Percentiles rank a stretch among this genome's conserved stretches.
Conservation (phyloP, 2,888 invertebrate genomes). For the Habrosyne pyritoides region DNA sequence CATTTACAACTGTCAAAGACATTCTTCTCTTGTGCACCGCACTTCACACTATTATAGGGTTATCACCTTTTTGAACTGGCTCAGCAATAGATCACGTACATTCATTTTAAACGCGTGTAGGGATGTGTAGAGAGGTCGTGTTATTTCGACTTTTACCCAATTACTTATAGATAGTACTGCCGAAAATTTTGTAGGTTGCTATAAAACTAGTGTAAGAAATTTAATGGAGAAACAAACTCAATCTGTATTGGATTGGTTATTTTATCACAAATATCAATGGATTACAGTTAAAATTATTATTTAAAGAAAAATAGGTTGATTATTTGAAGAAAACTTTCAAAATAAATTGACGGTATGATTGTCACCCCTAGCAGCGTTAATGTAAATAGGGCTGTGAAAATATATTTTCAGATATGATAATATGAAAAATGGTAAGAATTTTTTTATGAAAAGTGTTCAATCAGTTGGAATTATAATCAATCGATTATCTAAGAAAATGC, state of each 20-base stretch:
- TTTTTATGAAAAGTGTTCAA: background rate
- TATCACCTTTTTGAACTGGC: slow-evolving; percentile 18
- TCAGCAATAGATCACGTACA: background rate
- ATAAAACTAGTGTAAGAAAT: no score
- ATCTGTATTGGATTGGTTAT: no score
- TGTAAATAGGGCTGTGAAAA: background rate
- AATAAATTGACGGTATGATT: background rate
- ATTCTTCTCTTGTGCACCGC: slow-evolving; percentile 34
- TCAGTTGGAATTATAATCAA: background rate
- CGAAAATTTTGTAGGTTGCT: no score
- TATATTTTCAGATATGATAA: background rate
- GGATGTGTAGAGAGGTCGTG: background rate
- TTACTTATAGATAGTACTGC: no score
- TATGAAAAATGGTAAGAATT: background rate
- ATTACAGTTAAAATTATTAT: no score
- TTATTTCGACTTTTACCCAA: no score
- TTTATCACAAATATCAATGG: no score
- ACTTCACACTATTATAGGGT: slow-evolving; percentile 32
- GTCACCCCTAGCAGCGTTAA: background rate
- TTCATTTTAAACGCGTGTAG: background rate
- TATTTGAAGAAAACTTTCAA: background rate
- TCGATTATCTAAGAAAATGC: slow-evolving; percentile 8
- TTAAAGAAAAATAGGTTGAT: no score
- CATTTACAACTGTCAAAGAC: slow-evolving; percentile 48
- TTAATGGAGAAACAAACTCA: no score